These are phyloP conservation scores for Salvator merianae DNA, from an alignment of 2,113 vertebrate species.

Conservation along the genomic window DNA sequence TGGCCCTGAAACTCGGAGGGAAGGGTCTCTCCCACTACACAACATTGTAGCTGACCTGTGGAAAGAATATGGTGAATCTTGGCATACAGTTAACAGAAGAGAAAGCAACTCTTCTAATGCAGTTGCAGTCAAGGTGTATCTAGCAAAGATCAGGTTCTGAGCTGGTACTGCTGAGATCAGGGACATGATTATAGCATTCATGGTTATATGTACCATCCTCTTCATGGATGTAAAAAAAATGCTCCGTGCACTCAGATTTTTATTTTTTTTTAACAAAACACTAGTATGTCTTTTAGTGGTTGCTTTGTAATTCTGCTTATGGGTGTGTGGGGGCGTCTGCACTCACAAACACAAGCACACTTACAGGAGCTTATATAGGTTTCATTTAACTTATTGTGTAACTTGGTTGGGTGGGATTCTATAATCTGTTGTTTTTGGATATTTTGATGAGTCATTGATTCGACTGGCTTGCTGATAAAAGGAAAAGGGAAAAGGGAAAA, in stretches of 20 bases:
- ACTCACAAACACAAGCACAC: too few species aligned
- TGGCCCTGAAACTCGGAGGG: conserved; percentile 15
- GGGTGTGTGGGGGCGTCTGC: conserved; percentile 2
- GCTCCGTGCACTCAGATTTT: conserved; percentile 7
- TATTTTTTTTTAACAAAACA: background rate
- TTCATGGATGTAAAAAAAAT: background rate
- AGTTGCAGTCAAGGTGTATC: conserved; percentile 71
- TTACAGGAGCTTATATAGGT: conserved; percentile 30
- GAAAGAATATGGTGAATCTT: conserved; percentile 46
- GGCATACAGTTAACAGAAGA: conserved; percentile 40
- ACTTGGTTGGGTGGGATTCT: conserved; percentile 35
- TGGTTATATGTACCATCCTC: conserved; percentile 31
- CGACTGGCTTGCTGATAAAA: conserved; percentile 57
- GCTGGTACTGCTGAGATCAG: conserved; percentile 16
- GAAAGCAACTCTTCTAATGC: conserved; percentile 53
- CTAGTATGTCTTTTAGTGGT: conserved; percentile 30
- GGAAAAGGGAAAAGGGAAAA: conserved; percentile 44
- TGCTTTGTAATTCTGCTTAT: conserved; percentile 39
- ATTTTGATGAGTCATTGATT: conserved; percentile 56
- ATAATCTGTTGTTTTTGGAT: conserved; percentile 59
- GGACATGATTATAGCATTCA: conserved; percentile 43
- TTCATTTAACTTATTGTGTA: conserved; percentile 38
- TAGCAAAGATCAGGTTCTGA: conserved; percentile 34
- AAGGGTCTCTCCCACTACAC: conserved; percentile 22
- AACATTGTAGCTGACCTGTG: conserved; percentile 15